These are phyloP conservation scores for Centropyge bicolor DNA, from an alignment of 2,797 vertebrate species.

Conservation along the genomic window DNA sequence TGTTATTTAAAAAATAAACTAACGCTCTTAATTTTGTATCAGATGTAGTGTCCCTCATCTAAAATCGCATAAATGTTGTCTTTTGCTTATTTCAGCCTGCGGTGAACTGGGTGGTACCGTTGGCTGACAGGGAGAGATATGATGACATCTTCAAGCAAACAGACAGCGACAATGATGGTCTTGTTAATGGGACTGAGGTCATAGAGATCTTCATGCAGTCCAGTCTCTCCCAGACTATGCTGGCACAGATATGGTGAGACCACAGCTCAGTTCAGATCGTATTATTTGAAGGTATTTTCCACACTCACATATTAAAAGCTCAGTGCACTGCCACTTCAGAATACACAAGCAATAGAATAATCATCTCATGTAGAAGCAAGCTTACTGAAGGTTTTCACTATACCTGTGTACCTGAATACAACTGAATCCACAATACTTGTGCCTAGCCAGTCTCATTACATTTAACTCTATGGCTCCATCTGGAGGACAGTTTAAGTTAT, in stretches of 20 bases:
- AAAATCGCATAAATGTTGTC: not conserved
- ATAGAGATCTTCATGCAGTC: constrained; percentile 99
- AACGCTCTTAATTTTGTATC: not conserved
- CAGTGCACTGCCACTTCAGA: not conserved
- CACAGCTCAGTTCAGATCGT: not conserved
- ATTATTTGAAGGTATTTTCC: not conserved
- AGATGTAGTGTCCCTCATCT: constrained; percentile 3
- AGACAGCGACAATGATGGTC: constrained; percentile 92
- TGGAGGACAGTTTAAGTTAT: constrained; percentile 21
- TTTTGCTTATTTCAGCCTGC: constrained; percentile 66
- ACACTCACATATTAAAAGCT: too few species aligned
- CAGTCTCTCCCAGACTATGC: constrained; percentile 91
- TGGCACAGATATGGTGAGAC: constrained; percentile 97
- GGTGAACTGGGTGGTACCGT: constrained; percentile 92
- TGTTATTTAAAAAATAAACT: not conserved
- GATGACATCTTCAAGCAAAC: constrained; percentile 94
- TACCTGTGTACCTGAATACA: not conserved
- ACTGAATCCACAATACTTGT: not conserved
- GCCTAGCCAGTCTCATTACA: too few species aligned
- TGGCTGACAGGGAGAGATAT: constrained; percentile 90
- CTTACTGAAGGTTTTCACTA: not conserved
- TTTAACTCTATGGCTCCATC: constrained; percentile 24
- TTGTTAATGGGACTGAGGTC: constrained; percentile 93
- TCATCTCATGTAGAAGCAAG: not conserved
- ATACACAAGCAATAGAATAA: not conserved